Evolutionary conservation across 2,888 invertebrate genomes (phyloP).

Genomic region (Dioctria linearis): DNA sequence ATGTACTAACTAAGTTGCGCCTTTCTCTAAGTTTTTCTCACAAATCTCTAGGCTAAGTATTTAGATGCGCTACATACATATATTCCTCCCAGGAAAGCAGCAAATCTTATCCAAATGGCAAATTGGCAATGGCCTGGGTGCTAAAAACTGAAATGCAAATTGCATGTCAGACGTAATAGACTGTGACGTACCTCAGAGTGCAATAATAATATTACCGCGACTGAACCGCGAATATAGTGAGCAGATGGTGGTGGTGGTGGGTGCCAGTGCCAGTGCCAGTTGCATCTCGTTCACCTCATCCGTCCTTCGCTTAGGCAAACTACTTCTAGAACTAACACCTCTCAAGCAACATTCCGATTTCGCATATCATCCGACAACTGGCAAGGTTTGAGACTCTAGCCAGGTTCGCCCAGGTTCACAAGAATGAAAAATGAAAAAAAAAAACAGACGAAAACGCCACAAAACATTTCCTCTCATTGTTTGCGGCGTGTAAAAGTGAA

Average conservation of each 20-base stretch:
- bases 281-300: slow-evolving; percentile 41
- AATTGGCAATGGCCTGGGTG: slow-evolving; percentile 42
- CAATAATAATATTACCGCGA: slow-evolving; percentile 13
- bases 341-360: slow-evolving; percentile 19
- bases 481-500: slow-evolving; percentile 50
- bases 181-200: slow-evolving; percentile 35
- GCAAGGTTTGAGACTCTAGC: slow-evolving; percentile 19
- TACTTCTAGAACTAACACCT: slow-evolving; percentile 38
- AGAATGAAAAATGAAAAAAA: slow-evolving; percentile 11
- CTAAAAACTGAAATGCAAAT: slow-evolving; percentile 50
- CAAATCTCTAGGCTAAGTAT: background rate
- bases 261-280: slow-evolving; percentile 39
- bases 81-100: slow-evolving; percentile 1
- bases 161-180: slow-evolving; percentile 49
- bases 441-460: slow-evolving; percentile 18
- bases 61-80: background rate
- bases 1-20: too few relatives aligned
- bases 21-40: background rate
- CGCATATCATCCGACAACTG: background rate
- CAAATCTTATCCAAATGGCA: slow-evolving; percentile 20
- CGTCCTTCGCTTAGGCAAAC: slow-evolving; percentile 40
- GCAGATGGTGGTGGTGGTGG: slow-evolving; percentile 42
- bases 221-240: slow-evolving; percentile 8
- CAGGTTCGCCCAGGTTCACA: background rate
- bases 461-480: slow-evolving; percentile 52